These are phyloP conservation scores for Sternarchorhynchus goeldii DNA, from an alignment of 2,797 vertebrate species.

Conservation along the genomic window DNA sequence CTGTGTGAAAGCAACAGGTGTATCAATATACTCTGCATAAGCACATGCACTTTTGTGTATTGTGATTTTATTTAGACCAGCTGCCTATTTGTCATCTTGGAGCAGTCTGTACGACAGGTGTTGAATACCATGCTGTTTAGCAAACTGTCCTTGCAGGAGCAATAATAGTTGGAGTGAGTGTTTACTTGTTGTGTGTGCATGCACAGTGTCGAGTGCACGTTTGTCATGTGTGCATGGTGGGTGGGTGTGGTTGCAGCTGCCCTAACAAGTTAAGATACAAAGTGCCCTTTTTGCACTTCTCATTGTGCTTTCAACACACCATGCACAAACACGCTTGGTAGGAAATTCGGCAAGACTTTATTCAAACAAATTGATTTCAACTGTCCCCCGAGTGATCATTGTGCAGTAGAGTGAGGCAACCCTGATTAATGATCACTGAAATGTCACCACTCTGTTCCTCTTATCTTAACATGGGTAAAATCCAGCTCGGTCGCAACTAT, in stretches of 20 bases:
- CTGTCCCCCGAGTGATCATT: constrained; percentile 9
- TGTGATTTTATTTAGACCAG: constrained; percentile 16
- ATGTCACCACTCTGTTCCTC: not conserved
- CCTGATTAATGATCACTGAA: constrained; percentile 51
- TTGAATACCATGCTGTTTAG: constrained; percentile 8
- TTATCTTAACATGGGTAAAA: constrained; percentile 30
- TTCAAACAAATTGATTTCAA: not conserved
- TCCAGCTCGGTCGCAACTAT: not conserved
- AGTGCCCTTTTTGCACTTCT: constrained; percentile 13
- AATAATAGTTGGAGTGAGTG: not conserved
- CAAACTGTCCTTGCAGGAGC: constrained; percentile 34
- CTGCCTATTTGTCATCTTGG: not conserved
- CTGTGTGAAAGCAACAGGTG: constrained; percentile 68
- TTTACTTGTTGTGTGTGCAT: constrained; percentile 5
- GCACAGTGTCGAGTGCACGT: constrained; percentile 10
- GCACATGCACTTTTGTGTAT: constrained; percentile 26
- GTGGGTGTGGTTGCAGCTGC: constrained; percentile 57
- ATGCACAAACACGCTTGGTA: not conserved
- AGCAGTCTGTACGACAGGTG: constrained; percentile 23
- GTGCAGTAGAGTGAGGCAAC: not conserved
- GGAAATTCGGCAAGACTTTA: not conserved
- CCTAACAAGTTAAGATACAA: constrained; percentile 32
- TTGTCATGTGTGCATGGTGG: constrained; percentile 48
- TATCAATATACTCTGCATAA: constrained; percentile 50
- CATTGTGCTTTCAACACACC: not conserved